Evolutionary conservation across 2,888 invertebrate species (phyloP), one percentile per base, ranked within the genome.

Genomic region (Philopedon plagiatum): DNA sequence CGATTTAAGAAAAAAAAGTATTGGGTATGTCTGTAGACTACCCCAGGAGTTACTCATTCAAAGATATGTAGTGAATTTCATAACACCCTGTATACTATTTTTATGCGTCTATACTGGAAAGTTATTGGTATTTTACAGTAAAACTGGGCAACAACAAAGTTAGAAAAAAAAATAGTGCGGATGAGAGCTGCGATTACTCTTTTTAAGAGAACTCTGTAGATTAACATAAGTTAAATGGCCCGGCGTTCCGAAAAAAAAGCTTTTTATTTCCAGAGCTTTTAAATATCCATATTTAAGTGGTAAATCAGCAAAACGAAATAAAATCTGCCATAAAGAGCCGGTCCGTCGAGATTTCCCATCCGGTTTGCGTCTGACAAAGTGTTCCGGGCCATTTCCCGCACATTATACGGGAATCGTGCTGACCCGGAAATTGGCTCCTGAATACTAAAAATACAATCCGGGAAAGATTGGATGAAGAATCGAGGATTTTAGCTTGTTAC

Each of bases 351-450:
- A 70, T 70, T 63, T 67, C 71, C 56, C 62, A 65, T 71, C 71
- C 65, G 71, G 71, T 56, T 65, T 61, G 44, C 41, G 60, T 56
- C 61, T 63, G 57, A 61, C 65, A 56, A 66, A 67, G 66, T 72
- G 72, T 72, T 72, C 72, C 66, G 66, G 72, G 44, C 72, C 72
- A 72, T 72, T 72, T 72, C 72, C 67, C 57, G 62, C 67, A 46
- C 72, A 71, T 65, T 71, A 60, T 65, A 60, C 57, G 72, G 67
- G 66, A 67, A 61, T 72, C 57, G 58, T 67, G 73, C 63, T 67
- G 68, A 63, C 67, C 68, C 73, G 67, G 67, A 73, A 73, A 73
- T 73, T 61, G 71, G 56, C 39, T 37, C 15, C 66, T 60, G 67
- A 73, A 67, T 71, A 65, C 70, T 63, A 64, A 65, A 60, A 57